phyloP scores from a whole-genome alignment of 2,113 vertebrate genomes.

The Halichoerus grypus region DNA sequence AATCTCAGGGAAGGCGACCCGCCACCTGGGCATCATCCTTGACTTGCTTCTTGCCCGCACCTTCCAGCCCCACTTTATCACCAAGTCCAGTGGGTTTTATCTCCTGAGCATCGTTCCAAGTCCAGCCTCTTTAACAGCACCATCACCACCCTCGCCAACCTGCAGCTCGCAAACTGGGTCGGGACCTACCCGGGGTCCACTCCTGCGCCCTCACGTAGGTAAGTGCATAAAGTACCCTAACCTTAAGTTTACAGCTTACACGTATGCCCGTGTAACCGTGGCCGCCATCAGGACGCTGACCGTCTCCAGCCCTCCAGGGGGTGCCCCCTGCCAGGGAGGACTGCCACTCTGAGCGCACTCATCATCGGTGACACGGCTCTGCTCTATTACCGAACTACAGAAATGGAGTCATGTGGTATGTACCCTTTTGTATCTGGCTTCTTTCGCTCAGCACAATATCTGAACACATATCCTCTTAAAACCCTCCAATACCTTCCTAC shows the following conservation, averaged over 20 bases:
- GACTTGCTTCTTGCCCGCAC: background rate
- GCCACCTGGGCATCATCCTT: accelerated
- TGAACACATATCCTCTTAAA: background rate
- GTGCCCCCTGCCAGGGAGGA: accelerated
- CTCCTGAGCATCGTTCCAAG: background rate
- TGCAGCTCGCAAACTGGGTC: background rate
- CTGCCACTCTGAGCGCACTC: too few relatives aligned
- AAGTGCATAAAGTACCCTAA: background rate
- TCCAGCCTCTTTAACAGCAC: accelerated
- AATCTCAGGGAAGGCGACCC: background rate
- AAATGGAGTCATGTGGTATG: too few relatives aligned
- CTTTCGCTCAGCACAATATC: background rate
- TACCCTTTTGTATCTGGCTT: background rate
- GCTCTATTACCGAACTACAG: background rate
- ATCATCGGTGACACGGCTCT: background rate
- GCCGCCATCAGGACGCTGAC: background rate
- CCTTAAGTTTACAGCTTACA: background rate
- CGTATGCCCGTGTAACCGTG: accelerated
- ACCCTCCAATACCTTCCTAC: background rate
- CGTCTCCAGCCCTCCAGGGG: background rate
- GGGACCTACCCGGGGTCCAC: accelerated
- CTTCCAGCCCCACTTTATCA: background rate
- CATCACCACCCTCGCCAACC: background rate
- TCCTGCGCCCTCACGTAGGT: background rate
- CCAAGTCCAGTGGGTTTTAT: background rate